These are phyloP conservation scores for Conchocele bisecta DNA, from an alignment of 2,888 invertebrate genomes.

Conservation along the genomic window DNA sequence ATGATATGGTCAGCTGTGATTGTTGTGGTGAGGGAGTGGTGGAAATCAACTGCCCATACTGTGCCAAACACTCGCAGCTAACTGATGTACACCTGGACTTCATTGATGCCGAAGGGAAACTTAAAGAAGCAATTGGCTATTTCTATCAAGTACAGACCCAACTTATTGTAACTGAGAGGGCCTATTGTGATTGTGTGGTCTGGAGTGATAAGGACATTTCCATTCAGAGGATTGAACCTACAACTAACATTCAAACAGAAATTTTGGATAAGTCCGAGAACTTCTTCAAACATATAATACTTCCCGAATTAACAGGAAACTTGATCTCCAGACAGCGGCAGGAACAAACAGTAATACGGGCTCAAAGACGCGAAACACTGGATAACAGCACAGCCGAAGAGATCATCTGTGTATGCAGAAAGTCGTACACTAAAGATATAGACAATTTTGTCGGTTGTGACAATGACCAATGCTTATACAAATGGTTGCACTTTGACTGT, in stretches of 20 bases:
- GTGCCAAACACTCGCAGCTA: neutral
- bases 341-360: neutral
- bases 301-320: slow-evolving; percentile 11
- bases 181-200: slow-evolving; percentile 15
- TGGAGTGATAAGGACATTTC: neutral
- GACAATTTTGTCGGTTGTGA: too few relatives aligned
- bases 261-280: neutral
- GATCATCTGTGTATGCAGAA: too few relatives aligned
- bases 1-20: neutral
- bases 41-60: slow-evolving; percentile 2
- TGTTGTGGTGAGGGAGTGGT: slow-evolving; percentile 13
- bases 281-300: neutral
- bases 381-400: too few relatives aligned
- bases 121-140: neutral
- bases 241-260: neutral
- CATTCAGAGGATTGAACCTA: neutral
- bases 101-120: neutral
- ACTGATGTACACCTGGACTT: neutral
- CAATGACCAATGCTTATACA: neutral
- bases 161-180: slow-evolving; percentile 1
- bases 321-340: neutral
- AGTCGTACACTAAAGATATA: too few relatives aligned
- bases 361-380: too few relatives aligned
- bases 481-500: neutral
- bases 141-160: slow-evolving; percentile 17